Base-by-base conservation (phyloP, 2,797 vertebrate genomes). In the Sandelia bainsii region DNA sequence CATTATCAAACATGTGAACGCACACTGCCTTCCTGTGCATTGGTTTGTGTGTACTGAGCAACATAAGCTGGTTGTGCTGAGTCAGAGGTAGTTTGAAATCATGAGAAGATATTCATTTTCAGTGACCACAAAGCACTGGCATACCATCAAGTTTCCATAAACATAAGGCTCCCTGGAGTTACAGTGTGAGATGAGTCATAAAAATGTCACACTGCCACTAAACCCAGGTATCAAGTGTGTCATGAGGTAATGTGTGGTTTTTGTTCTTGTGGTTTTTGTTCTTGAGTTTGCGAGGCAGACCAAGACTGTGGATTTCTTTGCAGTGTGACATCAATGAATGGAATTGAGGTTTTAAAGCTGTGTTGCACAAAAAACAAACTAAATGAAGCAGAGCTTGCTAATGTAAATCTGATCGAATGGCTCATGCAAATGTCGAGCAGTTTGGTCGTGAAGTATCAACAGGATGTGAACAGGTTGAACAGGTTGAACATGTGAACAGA, bases 1-100 rank as follows among this genome's bases (percentile, higher is more conserved):
- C 70, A 65, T 53, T 49, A 19, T 70, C 40, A 56, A 56, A 80
- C 71, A 53, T 59, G 14, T 61, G 81, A 83, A 75, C 37, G 75
- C 87, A 75, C 90, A 88, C 86, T 90, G 89, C 87, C 80, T 77
- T 81, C 87, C 93, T 91, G 92, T 95, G 94, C 94, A 94, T 93
- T 94, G 90, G 84, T 92, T 62, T 60, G 80, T 61, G 27, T 73
- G 64, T 62, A 22, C 63, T 65, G 48, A 81, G 83, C 62, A 52
- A 56, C 72, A 42, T 51, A 52, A 76, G 93, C 91, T 95, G 93
- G 88, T 85, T 89, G 87, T 92, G 72, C 65, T 65, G 91, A 95
- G 94, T 96, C 95, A 95, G 97, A 98, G 97, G 97, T 98, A 97
- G 96, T 94, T 95, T 95, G 95, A 95, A 95, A 93, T 93, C 93